phyloP scores from a whole-genome alignment of 2,797 vertebrate species.

The Ctenochaetus hawaiiensis region DNA sequence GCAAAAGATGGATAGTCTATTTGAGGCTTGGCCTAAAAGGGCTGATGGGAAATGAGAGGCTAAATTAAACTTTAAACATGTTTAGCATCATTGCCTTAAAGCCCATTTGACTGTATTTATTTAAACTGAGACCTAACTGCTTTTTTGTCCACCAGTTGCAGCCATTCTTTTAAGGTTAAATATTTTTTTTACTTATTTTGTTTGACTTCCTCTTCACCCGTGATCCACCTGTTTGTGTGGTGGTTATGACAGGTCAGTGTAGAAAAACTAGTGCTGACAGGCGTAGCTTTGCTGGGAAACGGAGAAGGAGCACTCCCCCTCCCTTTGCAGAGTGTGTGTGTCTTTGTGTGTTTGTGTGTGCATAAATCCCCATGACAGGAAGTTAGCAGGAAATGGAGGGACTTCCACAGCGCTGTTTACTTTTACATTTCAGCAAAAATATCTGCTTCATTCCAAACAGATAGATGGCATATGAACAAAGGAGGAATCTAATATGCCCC shows the following conservation, averaged over 20 bases:
- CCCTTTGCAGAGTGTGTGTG: conserved; percentile 42
- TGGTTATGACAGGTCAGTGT: conserved; percentile 79
- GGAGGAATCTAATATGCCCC: conserved; percentile 49
- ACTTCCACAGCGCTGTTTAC: conserved; percentile 85
- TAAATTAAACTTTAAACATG: conserved; percentile 50
- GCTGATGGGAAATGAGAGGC: conserved; percentile 56
- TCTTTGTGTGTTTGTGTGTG: conserved; percentile 53
- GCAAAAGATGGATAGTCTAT: conserved; percentile 59
- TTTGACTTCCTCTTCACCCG: conserved; percentile 71
- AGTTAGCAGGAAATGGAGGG: conserved; percentile 85
- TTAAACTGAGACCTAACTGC: conserved; percentile 23
- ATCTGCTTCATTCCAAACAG: conserved; percentile 76
- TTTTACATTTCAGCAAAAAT: conserved; percentile 80
- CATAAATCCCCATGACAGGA: conserved; percentile 82
- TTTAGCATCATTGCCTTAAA: conserved; percentile 34
- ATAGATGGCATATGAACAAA: conserved; percentile 68
- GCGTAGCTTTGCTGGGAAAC: conserved; percentile 78
- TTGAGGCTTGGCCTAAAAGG: conserved; percentile 44
- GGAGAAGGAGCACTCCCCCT: conserved; percentile 55
- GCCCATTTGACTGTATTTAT: conserved; percentile 25
- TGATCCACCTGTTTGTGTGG: conserved; percentile 77
- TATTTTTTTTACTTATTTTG: conserved; percentile 48
- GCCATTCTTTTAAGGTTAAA: conserved; percentile 47
- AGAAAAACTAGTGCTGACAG: conserved; percentile 75
- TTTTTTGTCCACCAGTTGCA: conserved; percentile 16